Percentiles rank a stretch among this genome's conserved stretches.
Evolutionary conservation across 2,113 vertebrate species (phyloP).

Genomic region (Andinoacara biseriatus): DNA sequence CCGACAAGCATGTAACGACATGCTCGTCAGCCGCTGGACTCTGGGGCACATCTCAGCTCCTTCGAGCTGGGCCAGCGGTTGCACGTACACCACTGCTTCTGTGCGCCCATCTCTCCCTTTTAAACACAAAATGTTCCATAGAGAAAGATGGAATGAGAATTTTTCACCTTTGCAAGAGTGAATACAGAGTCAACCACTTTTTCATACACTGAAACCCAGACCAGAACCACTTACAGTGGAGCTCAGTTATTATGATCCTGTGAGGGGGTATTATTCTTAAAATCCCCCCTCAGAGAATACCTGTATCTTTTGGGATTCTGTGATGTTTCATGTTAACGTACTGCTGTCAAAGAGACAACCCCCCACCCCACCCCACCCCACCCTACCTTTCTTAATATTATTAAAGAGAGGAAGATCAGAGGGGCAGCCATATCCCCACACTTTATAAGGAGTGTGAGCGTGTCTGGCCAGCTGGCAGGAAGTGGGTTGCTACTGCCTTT

Average conservation of each 20-base stretch:
- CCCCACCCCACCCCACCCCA: background rate
- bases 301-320: conserved; percentile 33
- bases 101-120: background rate
- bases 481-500: conserved; percentile 66
- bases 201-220: background rate
- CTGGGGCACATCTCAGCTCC: conserved; percentile 4
- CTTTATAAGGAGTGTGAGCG: conserved; percentile 55
- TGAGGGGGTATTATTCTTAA: background rate
- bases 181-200: background rate
- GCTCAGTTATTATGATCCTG: background rate
- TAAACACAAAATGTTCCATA: background rate
- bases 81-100: background rate
- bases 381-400: conserved; percentile 48
- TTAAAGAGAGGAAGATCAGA: conserved; percentile 71
- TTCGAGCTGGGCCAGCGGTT: conserved; percentile 35
- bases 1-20: conserved; percentile 31
- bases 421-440: conserved; percentile 65
- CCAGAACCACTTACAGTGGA: background rate
- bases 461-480: conserved; percentile 51
- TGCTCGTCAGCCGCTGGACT: conserved; percentile 40
- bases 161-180: background rate
- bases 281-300: background rate
- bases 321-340: conserved; percentile 60
- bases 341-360: conserved; percentile 57
- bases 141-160: background rate